Conservation (phyloP, 2,888 invertebrate species). For the Megamerina dolium region DNA sequence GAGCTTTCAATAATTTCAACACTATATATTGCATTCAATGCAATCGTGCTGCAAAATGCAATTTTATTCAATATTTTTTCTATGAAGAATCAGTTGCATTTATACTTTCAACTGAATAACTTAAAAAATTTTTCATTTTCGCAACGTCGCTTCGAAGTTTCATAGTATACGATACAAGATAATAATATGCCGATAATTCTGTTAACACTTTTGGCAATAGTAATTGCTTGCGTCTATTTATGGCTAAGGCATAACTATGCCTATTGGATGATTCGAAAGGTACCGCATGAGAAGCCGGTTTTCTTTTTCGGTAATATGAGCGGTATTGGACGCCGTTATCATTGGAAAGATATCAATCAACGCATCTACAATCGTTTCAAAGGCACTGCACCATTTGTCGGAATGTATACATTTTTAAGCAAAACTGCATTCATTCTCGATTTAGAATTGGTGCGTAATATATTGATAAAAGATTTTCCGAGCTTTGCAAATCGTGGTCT, state of each 20-base stretch:
- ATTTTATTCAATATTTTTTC: too few relatives aligned
- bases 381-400: slow-evolving; percentile 25
- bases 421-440: slow-evolving; percentile 28
- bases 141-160: too few relatives aligned
- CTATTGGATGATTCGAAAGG: slow-evolving; percentile 28
- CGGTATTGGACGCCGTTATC: slow-evolving; percentile 20
- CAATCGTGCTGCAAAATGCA: too few relatives aligned
- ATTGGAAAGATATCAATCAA: slow-evolving; percentile 30
- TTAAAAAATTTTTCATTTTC: too few relatives aligned
- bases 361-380: slow-evolving; percentile 26
- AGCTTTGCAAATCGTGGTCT: slow-evolving; percentile 44
- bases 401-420: slow-evolving; percentile 29
- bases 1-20: too few relatives aligned
- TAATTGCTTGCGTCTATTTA: neutral
- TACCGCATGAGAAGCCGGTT: slow-evolving; percentile 23
- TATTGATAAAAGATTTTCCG: slow-evolving; percentile 33
- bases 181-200: too few relatives aligned
- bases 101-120: too few relatives aligned
- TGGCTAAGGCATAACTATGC: slow-evolving; percentile 19
- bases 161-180: too few relatives aligned
- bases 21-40: too few relatives aligned
- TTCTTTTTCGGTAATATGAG: slow-evolving; percentile 28
- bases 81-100: too few relatives aligned
- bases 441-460: slow-evolving; percentile 32
- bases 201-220: neutral